phyloP scores from a whole-genome alignment of 2,888 invertebrate species.

The Drosophila neutralis region DNA sequence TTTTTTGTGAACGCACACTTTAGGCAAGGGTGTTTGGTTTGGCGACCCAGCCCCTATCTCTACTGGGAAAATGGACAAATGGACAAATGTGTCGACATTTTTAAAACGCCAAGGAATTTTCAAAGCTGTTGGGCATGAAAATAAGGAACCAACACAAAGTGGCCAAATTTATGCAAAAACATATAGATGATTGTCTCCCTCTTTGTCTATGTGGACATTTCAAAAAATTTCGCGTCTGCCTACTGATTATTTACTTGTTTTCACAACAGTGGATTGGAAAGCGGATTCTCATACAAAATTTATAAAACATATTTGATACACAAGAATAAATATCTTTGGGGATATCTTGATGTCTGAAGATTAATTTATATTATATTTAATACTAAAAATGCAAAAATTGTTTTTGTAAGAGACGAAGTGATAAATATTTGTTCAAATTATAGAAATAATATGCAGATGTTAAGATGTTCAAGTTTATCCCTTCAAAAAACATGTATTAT shows the following conservation, averaged over 20 bases:
- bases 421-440: background rate
- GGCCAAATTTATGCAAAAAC: slow-evolving; percentile 75
- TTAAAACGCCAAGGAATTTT: slow-evolving; percentile 64
- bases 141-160: slow-evolving; percentile 59
- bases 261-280: slow-evolving; percentile 31
- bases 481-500: background rate
- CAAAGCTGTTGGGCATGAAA: slow-evolving; percentile 50
- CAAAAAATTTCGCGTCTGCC: slow-evolving; percentile 47
- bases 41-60: slow-evolving; percentile 15
- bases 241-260: slow-evolving; percentile 45
- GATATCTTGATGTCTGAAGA: background rate
- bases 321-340: background rate
- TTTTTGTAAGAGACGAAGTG: background rate
- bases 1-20: slow-evolving; percentile 26
- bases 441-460: background rate
- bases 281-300: background rate
- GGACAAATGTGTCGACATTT: slow-evolving; percentile 80
- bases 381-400: background rate
- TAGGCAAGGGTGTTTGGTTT: slow-evolving; percentile 29
- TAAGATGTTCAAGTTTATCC: background rate
- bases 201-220: slow-evolving; percentile 29
- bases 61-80: slow-evolving; percentile 66
- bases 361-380: background rate
- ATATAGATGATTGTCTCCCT: slow-evolving; percentile 49
- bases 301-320: background rate